Base-by-base conservation (phyloP, 2,797 vertebrate species). In the Triplophysa yarkandensis region DNA sequence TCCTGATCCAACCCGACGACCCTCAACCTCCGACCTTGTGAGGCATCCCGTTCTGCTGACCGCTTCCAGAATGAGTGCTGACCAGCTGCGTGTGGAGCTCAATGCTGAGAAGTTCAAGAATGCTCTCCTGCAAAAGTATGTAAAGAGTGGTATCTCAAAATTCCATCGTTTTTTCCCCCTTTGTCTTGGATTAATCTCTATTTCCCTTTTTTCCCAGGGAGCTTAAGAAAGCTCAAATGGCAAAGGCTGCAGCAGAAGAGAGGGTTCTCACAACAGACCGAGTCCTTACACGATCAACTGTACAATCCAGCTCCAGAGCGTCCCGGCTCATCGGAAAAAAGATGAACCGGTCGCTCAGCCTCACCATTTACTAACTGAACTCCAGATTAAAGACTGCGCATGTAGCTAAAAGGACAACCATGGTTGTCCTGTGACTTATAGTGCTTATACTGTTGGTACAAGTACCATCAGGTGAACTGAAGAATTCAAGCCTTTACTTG, bases 61-160 rank as follows among this genome's bases (percentile, higher is more conserved):
- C 0, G 92, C 96, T 0, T 94, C 96, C 52, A 92, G 94, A 70
- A 98, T 97, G 92, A 98, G 94, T 0, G 96, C 96, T 0, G 96
- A 98, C 77, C 97, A 99, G 86, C 92, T 99, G n/a, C 86, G 95
- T 69, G 94, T 96, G 64, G 98, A 99, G 83, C 89, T 98, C 80
- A 98, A 98, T 4, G 97, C 97, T 0, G 96, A 99, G 86, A 97
- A 93, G 77, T 99, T 98, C 87, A 99, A 99, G 89, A 99, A 99
- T 17, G 96, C 96, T 0, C 92, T 99, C 77, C 90, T 99, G 30
- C 95, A 98, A 75, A 99, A 98, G 98, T 98, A 92, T 86, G 94
- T 86, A 13, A 17, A n/a, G n/a, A n/a, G n/a, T n/a, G n/a, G n/a
- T n/a, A n/a, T n/a, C n/a, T n/a, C n/a, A n/a, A n/a, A n/a, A n/a